These are phyloP conservation scores for Idaea straminata DNA, from an alignment of 2,888 invertebrate genomes.

Conservation along the genomic window DNA sequence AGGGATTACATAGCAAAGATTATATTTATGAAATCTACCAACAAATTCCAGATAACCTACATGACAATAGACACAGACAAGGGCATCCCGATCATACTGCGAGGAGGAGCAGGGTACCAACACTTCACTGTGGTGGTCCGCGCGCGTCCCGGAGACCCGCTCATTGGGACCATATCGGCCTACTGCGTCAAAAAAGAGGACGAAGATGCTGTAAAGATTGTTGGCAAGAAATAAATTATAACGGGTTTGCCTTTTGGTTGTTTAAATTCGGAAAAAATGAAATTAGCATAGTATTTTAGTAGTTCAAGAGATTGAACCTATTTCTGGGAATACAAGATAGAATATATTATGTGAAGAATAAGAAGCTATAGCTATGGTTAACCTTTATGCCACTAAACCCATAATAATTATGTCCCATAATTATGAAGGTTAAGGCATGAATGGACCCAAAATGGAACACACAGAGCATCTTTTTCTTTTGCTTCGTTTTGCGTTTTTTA, in stretches of 20 bases:
- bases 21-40: conserved; percentile 3
- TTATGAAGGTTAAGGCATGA: no score
- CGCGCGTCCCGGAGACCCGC: conserved; percentile 37
- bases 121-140: conserved; percentile 48
- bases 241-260: neutral
- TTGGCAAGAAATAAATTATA: neutral
- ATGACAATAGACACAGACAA: conserved; percentile 52
- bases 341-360: no score
- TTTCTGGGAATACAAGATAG: no score
- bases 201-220: neutral
- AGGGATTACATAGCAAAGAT: neutral
- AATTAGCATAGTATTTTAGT: no score
- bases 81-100: conserved; percentile 53
- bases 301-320: no score
- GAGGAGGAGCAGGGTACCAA: conserved; percentile 58
- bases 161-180: conserved; percentile 47
- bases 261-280: neutral
- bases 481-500: no score
- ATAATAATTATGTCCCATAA: no score
- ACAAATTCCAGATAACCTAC: conserved; percentile 46
- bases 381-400: no score
- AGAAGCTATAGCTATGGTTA: no score
- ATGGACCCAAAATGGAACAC: no score
- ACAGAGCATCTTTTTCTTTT: no score
- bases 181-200: conserved; percentile 36